Base-by-base conservation (phyloP, 2,797 vertebrate genomes). In the Dermochelys coriacea region DNA sequence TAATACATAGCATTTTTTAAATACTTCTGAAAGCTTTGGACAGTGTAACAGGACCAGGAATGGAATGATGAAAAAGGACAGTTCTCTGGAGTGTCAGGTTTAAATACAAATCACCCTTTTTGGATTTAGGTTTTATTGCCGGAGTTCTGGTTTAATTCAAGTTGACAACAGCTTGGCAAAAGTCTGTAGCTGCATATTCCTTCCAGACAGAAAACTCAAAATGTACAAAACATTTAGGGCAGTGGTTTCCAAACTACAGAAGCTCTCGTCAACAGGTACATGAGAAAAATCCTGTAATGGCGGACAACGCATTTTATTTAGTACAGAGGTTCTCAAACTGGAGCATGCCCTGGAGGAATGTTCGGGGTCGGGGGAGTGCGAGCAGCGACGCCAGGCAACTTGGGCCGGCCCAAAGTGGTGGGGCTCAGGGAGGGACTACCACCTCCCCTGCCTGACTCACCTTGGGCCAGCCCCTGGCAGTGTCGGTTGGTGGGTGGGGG, bases 61-160 rank as follows among this genome's bases (percentile, higher is more conserved):
- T 77, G 80, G 59, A 96, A 89, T 51, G 82, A 57, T 49, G 64
- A 92, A 84, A 93, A 92, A 94, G n/a, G 18, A 37, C 9, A 68
- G 64, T 78, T 91, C 90, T 15, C 14, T 61, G 51, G 54, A 78
- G 88, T 92, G 96, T 94, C 74, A 88, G 78, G 55, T 68, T 93
- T 91, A 68, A 90, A 80, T 64, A 71, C 86, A 93, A 79, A 94
- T 94, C 68, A 79, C 71, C 34, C 74, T 75, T 95, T 68, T 68
- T 10, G 61, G 34, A 34, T 68, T 37, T 68, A 93, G 27, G 64
- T 80, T 96, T 95, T 93, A 91, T 59, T 92, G 92, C 64, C 85
- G 51, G 85, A 93, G 54, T 93, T 91, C 93, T 95, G 93, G 49
- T 94, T 96, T 97, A 93, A 96, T 91, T 97, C 96, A 93, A 94